Base-by-base conservation (phyloP, 2,113 vertebrate species). In the Chloropsis cyanopogon region DNA sequence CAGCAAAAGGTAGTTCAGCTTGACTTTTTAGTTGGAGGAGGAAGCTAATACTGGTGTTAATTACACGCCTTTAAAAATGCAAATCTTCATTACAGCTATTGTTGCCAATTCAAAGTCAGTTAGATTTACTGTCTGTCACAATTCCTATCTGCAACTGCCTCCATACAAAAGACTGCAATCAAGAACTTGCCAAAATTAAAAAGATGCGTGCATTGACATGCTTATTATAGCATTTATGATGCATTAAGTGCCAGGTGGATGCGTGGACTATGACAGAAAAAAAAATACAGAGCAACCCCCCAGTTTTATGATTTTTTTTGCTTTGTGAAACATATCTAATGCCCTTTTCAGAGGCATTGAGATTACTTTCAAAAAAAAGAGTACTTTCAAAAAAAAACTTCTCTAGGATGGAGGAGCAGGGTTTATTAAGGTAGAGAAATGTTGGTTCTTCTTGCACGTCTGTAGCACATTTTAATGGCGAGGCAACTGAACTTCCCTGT, bases 141-240 rank as follows among this genome's bases (percentile, higher is more conserved):
- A 96, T 96, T 88, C 77, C 72, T 72, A 92, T 90, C 57, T 90
- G 70, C 88, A 95, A 78, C 80, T 86, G 82, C 53, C 59, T 76
- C 66, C 10, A 21, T 90, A 95, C 88, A 96, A 96, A 92, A 85
- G 60, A 65, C 73, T 77, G 71, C 90, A 97, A 96, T 95, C 96
- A 96, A 92, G 73, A 78, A 94, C 82, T 93, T 82, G 94, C 91
- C 88, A 86, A 95, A 93, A 95, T 96, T 92, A 95, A 97, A 86
- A 87, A 73, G 84, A 86, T 83, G 90, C 17, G 2, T n/a, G 68
- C 86, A 88, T 88, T 6, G n/a, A 92, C 84, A 80, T 91, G 79
- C 82, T 94, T 89, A 92, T 85, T 91, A 68, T 93, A 93, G 83
- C 56, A 86, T 37, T 96, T 84, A 77, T 64, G 94, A 90, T 95